These are phyloP conservation scores for Hiodon tergisus DNA, from an alignment of 2,113 vertebrate genomes.

Conservation along the genomic window DNA sequence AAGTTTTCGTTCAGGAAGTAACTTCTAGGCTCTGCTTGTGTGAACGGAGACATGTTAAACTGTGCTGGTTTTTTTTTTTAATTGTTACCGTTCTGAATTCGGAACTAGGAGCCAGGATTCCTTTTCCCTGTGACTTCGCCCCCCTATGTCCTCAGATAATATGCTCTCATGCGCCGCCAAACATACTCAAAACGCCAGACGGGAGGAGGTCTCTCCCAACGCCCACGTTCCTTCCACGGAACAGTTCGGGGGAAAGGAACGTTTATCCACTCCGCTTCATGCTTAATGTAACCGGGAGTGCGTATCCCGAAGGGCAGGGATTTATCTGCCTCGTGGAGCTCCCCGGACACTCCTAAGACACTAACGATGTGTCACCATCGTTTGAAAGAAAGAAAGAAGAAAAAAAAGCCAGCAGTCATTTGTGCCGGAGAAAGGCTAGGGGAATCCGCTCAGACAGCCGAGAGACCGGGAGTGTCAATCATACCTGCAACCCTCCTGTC, in stretches of 20 bases:
- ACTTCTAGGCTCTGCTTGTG: too few relatives aligned
- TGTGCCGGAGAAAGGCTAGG: constrained; percentile 13
- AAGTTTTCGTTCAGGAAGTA: too few relatives aligned
- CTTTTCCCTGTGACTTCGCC: background rate
- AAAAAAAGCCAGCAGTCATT: constrained; percentile 24
- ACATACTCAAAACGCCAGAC: constrained; percentile 46
- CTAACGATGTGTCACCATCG: constrained; percentile 31
- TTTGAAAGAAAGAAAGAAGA: too few relatives aligned
- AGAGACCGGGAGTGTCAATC: constrained; percentile 26
- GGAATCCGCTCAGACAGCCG: constrained; percentile 15
- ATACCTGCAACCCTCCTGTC: background rate
- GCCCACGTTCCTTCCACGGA: constrained; percentile 37
- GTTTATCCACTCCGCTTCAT: background rate
- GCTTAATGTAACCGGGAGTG: constrained; percentile 9
- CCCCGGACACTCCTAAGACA: constrained; percentile 19
- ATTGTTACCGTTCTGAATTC: too few relatives aligned
- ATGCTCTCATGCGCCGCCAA: constrained; percentile 16
- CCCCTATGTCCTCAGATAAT: background rate
- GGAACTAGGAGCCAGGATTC: background rate
- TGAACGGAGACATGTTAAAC: too few relatives aligned
- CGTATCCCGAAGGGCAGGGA: constrained; percentile 24
- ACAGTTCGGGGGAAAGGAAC: constrained; percentile 44
- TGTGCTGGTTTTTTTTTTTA: too few relatives aligned
- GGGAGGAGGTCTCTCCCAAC: constrained; percentile 35
- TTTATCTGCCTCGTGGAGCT: constrained; percentile 20